These are phyloP conservation scores for Neoarius graeffei DNA, from an alignment of 2,113 vertebrate genomes.

Conservation along the genomic window DNA sequence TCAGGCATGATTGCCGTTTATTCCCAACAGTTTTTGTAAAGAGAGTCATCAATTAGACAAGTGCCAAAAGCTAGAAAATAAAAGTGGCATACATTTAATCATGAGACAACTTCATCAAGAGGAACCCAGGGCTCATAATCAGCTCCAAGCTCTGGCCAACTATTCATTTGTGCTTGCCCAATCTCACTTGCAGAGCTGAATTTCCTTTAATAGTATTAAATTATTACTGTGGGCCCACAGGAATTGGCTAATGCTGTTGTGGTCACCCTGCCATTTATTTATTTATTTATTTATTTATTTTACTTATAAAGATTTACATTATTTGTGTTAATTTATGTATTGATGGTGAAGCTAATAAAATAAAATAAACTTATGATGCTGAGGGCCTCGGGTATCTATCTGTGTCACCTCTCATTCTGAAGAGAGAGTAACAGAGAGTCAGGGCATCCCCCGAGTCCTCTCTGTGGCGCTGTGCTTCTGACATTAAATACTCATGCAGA, in stretches of 20 bases:
- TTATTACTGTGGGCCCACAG: neutral
- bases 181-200: constrained; percentile 24
- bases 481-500: constrained; percentile 57
- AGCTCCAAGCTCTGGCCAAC: constrained; percentile 14
- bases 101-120: constrained; percentile 42
- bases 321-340: too few species aligned
- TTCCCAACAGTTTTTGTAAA: constrained; percentile 32
- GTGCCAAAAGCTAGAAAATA: constrained; percentile 3
- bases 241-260: too few species aligned
- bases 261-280: too few species aligned
- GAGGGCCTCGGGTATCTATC: constrained; percentile 20
- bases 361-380: constrained; percentile 21
- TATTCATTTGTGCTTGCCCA: constrained; percentile 41
- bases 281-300: too few species aligned
- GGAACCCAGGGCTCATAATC: constrained; percentile 37
- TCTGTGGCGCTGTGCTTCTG: neutral
- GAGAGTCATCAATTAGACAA: neutral
- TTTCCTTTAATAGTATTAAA: constrained; percentile 45
- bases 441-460: constrained; percentile 36
- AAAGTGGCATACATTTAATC: constrained; percentile 16
- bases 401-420: constrained; percentile 47
- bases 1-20: constrained; percentile 33
- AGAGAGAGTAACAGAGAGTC: constrained; percentile 21
- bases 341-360: too few species aligned
- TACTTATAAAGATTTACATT: too few species aligned